Evolutionary conservation across 2,888 invertebrate species (phyloP).

Genomic region (Thelaira solivaga): DNA sequence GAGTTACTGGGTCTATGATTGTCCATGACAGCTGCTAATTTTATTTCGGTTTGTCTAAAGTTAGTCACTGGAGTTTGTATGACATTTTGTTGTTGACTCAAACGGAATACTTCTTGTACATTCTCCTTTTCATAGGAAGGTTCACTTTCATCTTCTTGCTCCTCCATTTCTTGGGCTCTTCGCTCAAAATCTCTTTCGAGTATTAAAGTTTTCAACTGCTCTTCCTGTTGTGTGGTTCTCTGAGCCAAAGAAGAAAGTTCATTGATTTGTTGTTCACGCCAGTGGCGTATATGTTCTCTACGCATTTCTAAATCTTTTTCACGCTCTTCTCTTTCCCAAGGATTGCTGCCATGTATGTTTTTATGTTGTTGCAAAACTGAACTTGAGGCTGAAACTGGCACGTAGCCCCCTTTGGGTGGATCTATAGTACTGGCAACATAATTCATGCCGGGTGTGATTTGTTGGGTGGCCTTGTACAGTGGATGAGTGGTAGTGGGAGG

Average conservation of each 20-base stretch:
- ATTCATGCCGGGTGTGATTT: constrained; percentile 71
- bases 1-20: constrained; percentile 56
- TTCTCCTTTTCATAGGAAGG: constrained; percentile 74
- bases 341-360: constrained; percentile 80
- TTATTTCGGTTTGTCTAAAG: constrained; percentile 75
- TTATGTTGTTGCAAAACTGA: constrained; percentile 64
- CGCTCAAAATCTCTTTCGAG: constrained; percentile 96
- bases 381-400: constrained; percentile 78
- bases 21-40: constrained; percentile 68
- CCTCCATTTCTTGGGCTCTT: constrained; percentile 87
- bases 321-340: constrained; percentile 95
- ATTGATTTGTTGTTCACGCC: constrained; percentile 91
- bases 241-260: constrained; percentile 84
- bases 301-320: constrained; percentile 86
- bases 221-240: constrained; percentile 88
- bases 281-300: constrained; percentile 85
- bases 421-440: constrained; percentile 86
- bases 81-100: constrained; percentile 77
- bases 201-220: constrained; percentile 90
- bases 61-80: constrained; percentile 77
- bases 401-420: constrained; percentile 85
- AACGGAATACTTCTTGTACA: constrained; percentile 79
- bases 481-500: constrained; percentile 86
- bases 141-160: constrained; percentile 83
- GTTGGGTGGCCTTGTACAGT: constrained; percentile 78